A percentile compares a stretch with the other conserved stretches of the same genome.
phyloP scores from a whole-genome alignment of 2,888 invertebrate genomes.

The Drosophila koepferae region DNA sequence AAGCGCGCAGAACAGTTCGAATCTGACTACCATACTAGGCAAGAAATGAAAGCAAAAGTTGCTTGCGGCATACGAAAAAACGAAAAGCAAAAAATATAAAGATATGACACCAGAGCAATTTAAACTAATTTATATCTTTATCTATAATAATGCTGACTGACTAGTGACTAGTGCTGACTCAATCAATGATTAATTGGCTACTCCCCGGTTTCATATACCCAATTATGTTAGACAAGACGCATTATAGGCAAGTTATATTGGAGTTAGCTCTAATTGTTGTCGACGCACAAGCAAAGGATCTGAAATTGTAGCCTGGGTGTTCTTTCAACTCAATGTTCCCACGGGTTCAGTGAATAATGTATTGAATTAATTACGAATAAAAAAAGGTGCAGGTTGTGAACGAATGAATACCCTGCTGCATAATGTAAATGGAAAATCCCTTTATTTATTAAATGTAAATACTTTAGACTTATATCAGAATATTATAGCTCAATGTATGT shows the following conservation, averaged over 20 bases:
- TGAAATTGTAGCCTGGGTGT: neutral
- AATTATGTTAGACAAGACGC: neutral
- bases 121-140: conserved; percentile 50
- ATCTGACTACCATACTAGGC: conserved; percentile 52
- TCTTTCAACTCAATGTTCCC: conserved; percentile 30
- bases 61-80: conserved; percentile 22
- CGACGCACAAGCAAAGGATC: conserved; percentile 14
- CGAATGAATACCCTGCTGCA: neutral
- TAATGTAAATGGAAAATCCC: neutral
- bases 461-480: neutral
- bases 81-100: conserved; percentile 12
- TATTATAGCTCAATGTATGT: neutral
- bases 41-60: conserved; percentile 68
- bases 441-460: neutral
- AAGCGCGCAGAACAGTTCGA: conserved; percentile 68
- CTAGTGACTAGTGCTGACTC: conserved; percentile 40
- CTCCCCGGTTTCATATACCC: conserved; percentile 21
- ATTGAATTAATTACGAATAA: conserved; percentile 38
- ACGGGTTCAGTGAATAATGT: conserved; percentile 25
- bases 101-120: conserved; percentile 53
- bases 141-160: conserved; percentile 34
- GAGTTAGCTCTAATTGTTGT: neutral
- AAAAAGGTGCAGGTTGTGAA: neutral
- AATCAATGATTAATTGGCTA: conserved; percentile 49
- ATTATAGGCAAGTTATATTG: neutral